phyloP scores from a whole-genome alignment of 2,797 vertebrate genomes.

The Orestias chungarensis region DNA sequence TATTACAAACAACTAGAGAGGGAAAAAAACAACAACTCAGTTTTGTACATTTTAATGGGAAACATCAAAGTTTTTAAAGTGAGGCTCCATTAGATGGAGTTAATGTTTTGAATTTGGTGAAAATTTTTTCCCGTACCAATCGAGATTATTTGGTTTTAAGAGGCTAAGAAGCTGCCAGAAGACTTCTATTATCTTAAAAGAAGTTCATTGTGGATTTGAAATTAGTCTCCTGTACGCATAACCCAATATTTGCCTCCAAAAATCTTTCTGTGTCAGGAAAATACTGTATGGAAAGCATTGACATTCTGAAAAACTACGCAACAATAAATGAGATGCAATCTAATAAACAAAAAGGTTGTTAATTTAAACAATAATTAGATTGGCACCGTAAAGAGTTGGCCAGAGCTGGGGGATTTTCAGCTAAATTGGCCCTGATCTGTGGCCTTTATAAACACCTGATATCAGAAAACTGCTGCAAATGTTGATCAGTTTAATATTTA shows the following conservation, averaged over 20 bases:
- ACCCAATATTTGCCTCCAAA: too few relatives aligned
- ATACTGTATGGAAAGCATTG: neutral
- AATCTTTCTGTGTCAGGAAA: neutral
- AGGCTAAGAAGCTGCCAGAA: too few relatives aligned
- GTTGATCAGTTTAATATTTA: neutral
- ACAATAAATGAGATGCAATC: neutral
- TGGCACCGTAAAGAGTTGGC: neutral
- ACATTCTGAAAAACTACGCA: neutral
- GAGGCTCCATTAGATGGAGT: neutral
- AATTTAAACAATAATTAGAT: neutral
- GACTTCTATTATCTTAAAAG: neutral
- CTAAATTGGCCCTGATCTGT: neutral
- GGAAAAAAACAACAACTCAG: neutral
- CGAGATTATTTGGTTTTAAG: neutral
- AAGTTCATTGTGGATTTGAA: too few relatives aligned
- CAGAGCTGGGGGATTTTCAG: neutral
- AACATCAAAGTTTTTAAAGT: neutral
- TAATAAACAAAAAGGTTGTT: neutral
- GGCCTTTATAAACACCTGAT: neutral
- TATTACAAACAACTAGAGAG: constrained; percentile 27
- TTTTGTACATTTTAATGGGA: neutral
- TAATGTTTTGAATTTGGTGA: neutral
- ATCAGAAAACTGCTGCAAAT: neutral
- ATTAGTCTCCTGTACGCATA: too few relatives aligned
- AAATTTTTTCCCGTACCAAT: neutral